Base-by-base conservation (phyloP, 2,888 invertebrate genomes). In the Sinotaia quadrata region DNA sequence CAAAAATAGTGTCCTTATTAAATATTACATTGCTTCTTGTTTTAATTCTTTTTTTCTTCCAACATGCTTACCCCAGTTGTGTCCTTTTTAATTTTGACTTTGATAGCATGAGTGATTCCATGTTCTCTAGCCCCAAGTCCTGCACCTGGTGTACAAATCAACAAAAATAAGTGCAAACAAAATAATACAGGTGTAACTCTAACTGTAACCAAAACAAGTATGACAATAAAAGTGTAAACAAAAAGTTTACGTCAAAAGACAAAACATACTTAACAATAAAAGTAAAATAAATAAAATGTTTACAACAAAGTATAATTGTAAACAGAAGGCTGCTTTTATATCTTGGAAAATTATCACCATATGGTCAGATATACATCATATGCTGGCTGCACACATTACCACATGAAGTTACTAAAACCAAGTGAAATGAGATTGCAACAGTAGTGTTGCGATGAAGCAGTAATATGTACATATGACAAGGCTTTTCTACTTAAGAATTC, bases 41-140 rank as follows among this genome's bases (percentile, higher is more conserved):
- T 4, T 36, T 31, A 47, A 7, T 10, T 12, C 29, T 15, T 51
- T 34, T 36, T 44, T 24, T 51, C 33, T 44, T 18, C 10, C n/a
- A 12, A 24, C 29, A n/a, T 33, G 73, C 80, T 69, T 74, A 86
- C 85, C 72, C 87, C 87, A 52, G 77, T 73, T 41, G 90, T 93
- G 82, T 96, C 94, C 71, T 94, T 92, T 86, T 96, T 96, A 10
- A 94, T 84, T 83, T 92, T 93, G 0, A 95, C 93, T 86, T 93
- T 94, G 0, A 96, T 81, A 0, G 96, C 92, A 74, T 92, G 90
- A 0, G 91, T 89, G 68, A 95, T 95, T 7, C 96, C 96, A 86
- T 91, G 91, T 85, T 93, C 94, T 76, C 93, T 89, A 83, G 93
- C 94, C 10, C 96, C 96, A 2, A 96, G 90, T 0, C 96, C 96